phyloP scores from a whole-genome alignment of 1,140 invertebrate species.

The Bombyx mori region DNA sequence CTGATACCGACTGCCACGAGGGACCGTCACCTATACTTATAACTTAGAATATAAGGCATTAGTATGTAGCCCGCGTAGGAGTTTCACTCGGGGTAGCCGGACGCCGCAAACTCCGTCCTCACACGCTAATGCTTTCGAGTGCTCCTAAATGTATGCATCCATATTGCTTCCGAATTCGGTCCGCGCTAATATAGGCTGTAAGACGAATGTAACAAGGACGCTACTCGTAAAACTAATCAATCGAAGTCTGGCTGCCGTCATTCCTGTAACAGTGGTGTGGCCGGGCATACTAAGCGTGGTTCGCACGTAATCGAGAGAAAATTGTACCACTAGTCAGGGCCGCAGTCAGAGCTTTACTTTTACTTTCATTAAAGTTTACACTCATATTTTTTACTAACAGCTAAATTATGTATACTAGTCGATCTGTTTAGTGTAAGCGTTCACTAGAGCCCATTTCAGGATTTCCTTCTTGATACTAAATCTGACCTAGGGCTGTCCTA shows the following conservation, averaged over 20 bases:
- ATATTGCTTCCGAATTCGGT: conserved; percentile 20
- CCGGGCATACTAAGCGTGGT: conserved; percentile 50
- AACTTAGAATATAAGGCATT: conserved; percentile 48
- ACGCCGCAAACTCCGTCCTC: conserved; percentile 33
- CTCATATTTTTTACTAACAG: too few species aligned
- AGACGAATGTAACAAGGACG: too few species aligned
- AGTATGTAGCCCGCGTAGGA: conserved; percentile 48
- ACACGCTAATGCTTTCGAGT: conserved; percentile 44
- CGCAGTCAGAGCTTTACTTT: conserved; percentile 18
- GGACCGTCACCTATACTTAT: conserved; percentile 53
- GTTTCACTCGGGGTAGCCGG: conserved; percentile 57
- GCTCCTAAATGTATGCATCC: conserved; percentile 35
- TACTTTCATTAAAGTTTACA: not conserved
- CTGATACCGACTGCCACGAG: conserved; percentile 33
- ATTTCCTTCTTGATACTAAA: too few species aligned
- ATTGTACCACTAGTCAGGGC: conserved; percentile 50
- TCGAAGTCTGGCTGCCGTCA: conserved; percentile 39
- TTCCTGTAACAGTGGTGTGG: conserved; percentile 48
- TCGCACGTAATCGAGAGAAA: conserved; percentile 62
- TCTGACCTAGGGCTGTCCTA: too few species aligned
- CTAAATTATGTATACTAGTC: too few species aligned
- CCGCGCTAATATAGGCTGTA: conserved; percentile 8
- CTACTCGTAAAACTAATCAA: too few species aligned
- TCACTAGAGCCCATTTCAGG: too few species aligned
- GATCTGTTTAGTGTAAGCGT: too few species aligned